A percentile compares a stretch with the other conserved stretches of the same genome.
Evolutionary conservation across 2,888 invertebrate genomes (phyloP).

Genomic region (Tenthredo scrophulariae): DNA sequence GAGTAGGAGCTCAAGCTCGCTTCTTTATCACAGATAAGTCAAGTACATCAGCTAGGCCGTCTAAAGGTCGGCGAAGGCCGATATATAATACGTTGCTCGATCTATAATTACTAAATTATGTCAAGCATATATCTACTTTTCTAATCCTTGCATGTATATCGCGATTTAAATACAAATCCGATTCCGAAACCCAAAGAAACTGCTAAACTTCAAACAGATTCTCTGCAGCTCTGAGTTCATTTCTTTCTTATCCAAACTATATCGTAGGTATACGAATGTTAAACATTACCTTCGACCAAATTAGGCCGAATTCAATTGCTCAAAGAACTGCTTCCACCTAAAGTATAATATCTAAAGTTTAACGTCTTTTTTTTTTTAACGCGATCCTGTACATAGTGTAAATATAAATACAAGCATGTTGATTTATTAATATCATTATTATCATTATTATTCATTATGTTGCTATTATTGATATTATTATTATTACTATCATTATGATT

Average conservation of each 20-base stretch:
- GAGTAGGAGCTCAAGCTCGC: slow-evolving; percentile 2
- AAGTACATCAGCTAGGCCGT: slow-evolving; percentile 70
- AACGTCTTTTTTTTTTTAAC: slow-evolving; percentile 20
- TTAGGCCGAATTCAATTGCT: slow-evolving; percentile 69
- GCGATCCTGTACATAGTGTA: slow-evolving; percentile 49
- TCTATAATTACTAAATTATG: slow-evolving; percentile 68
- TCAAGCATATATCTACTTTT: slow-evolving; percentile 17
- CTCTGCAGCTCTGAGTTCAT: slow-evolving; percentile 24
- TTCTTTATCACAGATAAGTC: slow-evolving; percentile 47
- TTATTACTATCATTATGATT: slow-evolving; percentile 29
- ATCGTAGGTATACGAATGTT: slow-evolving; percentile 25
- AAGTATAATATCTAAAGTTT: slow-evolving; percentile 40
- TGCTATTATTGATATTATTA: slow-evolving; percentile 44
- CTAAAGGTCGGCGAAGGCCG: slow-evolving; percentile 69
- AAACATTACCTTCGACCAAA: slow-evolving; percentile 18
- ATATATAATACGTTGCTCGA: slow-evolving; percentile 54
- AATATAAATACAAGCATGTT: slow-evolving; percentile 37
- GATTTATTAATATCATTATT: slow-evolving; percentile 33
- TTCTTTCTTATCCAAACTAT: neutral
- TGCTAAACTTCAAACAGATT: slow-evolving; percentile 1
- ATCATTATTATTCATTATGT: slow-evolving; percentile 33
- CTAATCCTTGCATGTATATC: neutral
- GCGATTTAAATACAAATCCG: neutral
- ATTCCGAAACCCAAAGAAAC: slow-evolving; percentile 39
- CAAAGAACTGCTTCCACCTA: slow-evolving; percentile 73